Evolutionary conservation across 2,888 invertebrate species (phyloP).

Genomic region (Exocentrus adspersus): DNA sequence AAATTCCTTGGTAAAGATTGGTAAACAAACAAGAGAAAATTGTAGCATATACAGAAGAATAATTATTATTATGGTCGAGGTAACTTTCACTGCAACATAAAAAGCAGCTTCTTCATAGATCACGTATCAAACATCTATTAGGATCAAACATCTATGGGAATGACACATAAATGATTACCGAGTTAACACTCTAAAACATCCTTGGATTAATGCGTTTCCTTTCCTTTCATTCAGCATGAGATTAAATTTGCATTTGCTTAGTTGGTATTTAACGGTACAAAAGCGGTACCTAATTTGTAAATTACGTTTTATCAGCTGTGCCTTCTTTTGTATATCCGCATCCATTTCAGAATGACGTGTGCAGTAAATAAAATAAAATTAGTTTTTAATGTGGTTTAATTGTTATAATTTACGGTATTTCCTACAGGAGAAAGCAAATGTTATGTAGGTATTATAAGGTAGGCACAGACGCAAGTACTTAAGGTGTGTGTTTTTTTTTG

Average conservation of each 20-base stretch:
- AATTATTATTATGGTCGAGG: background rate
- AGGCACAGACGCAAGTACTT: no score
- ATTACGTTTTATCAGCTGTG: constrained; percentile 4
- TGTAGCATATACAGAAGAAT: background rate
- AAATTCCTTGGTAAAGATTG: no score
- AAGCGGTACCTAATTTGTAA: constrained; percentile 8
- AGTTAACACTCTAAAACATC: constrained; percentile 10
- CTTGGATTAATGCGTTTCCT: constrained; percentile 10
- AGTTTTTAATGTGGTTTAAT: no score
- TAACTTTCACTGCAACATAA: background rate
- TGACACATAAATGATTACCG: constrained; percentile 1
- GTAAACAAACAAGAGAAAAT: no score
- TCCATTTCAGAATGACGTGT: background rate
- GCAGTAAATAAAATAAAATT: no score
- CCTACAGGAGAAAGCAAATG: no score
- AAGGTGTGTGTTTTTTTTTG: no score
- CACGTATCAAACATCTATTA: background rate
- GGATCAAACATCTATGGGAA: background rate
- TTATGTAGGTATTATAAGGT: no score
- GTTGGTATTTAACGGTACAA: constrained; percentile 11
- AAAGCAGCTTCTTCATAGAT: background rate
- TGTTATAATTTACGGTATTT: no score
- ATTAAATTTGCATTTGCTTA: constrained; percentile 19
- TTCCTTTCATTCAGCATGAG: constrained; percentile 4
- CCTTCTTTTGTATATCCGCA: background rate